Base-by-base conservation (phyloP, 2,113 vertebrate species). In the Athene noctua region DNA sequence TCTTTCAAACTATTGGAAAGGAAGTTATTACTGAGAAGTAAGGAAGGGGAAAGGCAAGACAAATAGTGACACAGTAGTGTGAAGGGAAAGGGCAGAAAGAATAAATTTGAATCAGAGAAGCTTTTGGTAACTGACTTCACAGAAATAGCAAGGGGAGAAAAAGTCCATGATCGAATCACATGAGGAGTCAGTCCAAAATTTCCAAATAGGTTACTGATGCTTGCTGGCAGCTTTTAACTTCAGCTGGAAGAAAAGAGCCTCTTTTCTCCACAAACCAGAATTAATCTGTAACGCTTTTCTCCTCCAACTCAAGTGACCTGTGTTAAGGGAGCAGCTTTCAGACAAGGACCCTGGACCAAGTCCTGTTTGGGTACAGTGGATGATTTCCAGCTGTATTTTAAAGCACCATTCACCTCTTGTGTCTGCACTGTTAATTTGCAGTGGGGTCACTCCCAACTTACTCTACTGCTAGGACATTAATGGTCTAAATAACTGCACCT, bases 301-400 rank as follows among this genome's bases (percentile, higher is more conserved):
- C 77, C 49, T 94, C 70, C 92, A 96, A 22, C 78, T 96, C 80
- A 68, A 95, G 80, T 91, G 95, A 89, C 86, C 95, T 91, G 91
- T 85, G 81, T 82, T 89, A 96, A 94, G 54, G 66, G 78, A 78
- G 89, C 89, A 95, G 94, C 90, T 95, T 96, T 93, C 79, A 94
- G 74, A 92, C 80, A 89, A 91, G 70, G 36, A 75, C 77, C 46
- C 86, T 94, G 92, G 92, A 78, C 49, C 20, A 46, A 92, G 77
- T 87, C 65, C 91, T 96, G 73, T 92, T 96, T 96, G 92, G 79
- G 82, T 93, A 94, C 71, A 92, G 92, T 94, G 90, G 90, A 97
- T 95, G 55, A 94, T 77, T 96, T 96, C 90, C 94, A 96, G 88
- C 88, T 93, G 85, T 93, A 96, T 86, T 96, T 96, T 97, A 96